Conservation (phyloP, 2,113 vertebrate genomes). For the Beaufortia kweichowensis region DNA sequence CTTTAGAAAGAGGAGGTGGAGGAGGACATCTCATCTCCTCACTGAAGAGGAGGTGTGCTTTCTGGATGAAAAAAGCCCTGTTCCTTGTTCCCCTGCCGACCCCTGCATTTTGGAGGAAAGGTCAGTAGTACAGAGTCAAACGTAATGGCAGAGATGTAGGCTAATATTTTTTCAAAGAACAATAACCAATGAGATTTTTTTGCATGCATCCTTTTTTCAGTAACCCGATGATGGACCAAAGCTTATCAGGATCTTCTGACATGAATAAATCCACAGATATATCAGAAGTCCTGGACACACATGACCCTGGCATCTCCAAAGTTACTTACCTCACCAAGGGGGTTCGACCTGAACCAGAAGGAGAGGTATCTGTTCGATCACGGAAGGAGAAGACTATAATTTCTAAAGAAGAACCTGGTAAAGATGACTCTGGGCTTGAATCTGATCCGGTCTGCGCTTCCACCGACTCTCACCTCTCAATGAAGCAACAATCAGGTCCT, state of each 20-base stretch:
- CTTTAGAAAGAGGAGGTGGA: constrained; percentile 59
- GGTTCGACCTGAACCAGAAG: constrained; percentile 57
- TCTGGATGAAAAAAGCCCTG: background rate
- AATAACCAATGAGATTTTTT: too few relatives aligned
- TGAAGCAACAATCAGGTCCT: background rate
- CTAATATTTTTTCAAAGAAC: too few relatives aligned
- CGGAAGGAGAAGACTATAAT: background rate
- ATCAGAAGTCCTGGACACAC: background rate
- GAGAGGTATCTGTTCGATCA: constrained; percentile 46
- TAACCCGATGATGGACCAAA: constrained; percentile 2
- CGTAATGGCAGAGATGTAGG: too few relatives aligned
- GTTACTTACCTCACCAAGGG: constrained; percentile 16
- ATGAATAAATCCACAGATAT: background rate
- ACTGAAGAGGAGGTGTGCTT: background rate
- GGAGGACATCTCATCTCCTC: background rate
- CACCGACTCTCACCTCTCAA: background rate
- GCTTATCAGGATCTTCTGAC: background rate
- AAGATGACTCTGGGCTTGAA: constrained; percentile 14
- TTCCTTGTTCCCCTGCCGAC: background rate
- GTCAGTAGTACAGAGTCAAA: background rate
- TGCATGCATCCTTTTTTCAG: background rate
- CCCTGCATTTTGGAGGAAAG: background rate
- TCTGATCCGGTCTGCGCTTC: background rate
- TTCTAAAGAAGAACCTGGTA: background rate
- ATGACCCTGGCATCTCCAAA: background rate